Base-by-base conservation (phyloP, 1,140 invertebrate species). In the Papilio machaon region DNA sequence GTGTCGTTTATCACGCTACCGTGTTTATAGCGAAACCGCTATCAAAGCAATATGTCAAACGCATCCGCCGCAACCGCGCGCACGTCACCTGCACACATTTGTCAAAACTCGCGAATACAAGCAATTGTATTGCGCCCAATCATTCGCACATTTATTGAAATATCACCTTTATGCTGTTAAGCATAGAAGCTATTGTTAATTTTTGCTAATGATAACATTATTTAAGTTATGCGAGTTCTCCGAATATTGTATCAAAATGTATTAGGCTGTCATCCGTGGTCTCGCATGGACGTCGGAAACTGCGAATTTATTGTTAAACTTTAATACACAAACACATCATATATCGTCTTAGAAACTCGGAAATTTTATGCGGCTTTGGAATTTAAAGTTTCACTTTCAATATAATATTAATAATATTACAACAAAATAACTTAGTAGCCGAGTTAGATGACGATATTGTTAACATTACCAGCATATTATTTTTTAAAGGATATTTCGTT, bases 61-160 rank as follows among this genome's bases (percentile, higher is more conserved):
- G 82, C 93, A 93, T 93, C 90, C 91, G 88, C 85, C 88, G 86
- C 85, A 89, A 91, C 90, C 89, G 87, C 88, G 86, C 80, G 82
- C 82, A 85, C 89, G 90, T 93, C 92, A 94, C 93, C 92, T 93
- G 89, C 91, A 93, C 90, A 92, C 91, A 94, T 94, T 93, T 91
- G 90, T 93, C 92, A 93, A 93, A 93, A 93, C 87, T 91, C 86
- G 85, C 80, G 64, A 74, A 49, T 23, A 17, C 19, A 75, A 75
- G 52, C 74, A 23, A 49, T 52, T 75, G 30, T 3, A 30, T 52
- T 75, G 74, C 74, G 23, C n/a, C 23, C 19, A 23, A 35, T 35
- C 10, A 23, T 35, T 19, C 74, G 19, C n/a, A 30, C 11, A 13
- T 73, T 38, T 77, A 60, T 43, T 75, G 30, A 35, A 85, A 80